Evolutionary conservation across 2,113 vertebrate species (phyloP).

Genomic region (Phaethon lepturus): DNA sequence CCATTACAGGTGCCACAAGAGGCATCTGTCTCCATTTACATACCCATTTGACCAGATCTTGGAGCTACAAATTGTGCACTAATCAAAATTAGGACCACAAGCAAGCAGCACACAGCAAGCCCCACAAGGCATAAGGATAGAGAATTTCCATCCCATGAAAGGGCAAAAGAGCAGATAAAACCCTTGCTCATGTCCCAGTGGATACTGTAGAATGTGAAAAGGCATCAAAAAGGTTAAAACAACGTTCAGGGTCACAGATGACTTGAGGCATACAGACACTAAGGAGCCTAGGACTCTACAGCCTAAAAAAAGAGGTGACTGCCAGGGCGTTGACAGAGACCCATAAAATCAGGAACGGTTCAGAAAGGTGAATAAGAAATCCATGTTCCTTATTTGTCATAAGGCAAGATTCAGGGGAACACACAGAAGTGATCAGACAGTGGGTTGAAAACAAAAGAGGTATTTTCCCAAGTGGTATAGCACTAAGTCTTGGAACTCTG

Average conservation of each 20-base stretch:
- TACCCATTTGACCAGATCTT: neutral
- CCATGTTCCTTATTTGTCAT: neutral
- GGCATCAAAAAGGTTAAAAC: neutral
- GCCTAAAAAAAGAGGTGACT: neutral
- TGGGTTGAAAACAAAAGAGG: neutral
- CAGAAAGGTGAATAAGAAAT: neutral
- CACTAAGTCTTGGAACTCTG: neutral
- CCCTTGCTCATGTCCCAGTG: neutral
- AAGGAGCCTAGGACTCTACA: neutral
- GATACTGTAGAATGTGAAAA: neutral
- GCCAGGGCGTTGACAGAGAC: neutral
- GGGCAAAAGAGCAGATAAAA: neutral
- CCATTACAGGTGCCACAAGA: constrained; percentile 48
- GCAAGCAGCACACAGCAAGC: neutral
- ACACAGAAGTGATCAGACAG: neutral
- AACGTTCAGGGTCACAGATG: fast-evolving
- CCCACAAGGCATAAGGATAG: neutral
- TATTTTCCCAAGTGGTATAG: neutral
- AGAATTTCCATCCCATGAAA: neutral
- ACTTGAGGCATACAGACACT: neutral
- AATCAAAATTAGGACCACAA: neutral
- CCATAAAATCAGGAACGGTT: neutral
- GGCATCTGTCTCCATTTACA: constrained; percentile 47
- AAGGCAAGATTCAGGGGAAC: neutral
- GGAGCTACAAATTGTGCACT: neutral